Base-by-base conservation (phyloP, 2,113 vertebrate species). In the Neolamprologus tretocephalus region DNA sequence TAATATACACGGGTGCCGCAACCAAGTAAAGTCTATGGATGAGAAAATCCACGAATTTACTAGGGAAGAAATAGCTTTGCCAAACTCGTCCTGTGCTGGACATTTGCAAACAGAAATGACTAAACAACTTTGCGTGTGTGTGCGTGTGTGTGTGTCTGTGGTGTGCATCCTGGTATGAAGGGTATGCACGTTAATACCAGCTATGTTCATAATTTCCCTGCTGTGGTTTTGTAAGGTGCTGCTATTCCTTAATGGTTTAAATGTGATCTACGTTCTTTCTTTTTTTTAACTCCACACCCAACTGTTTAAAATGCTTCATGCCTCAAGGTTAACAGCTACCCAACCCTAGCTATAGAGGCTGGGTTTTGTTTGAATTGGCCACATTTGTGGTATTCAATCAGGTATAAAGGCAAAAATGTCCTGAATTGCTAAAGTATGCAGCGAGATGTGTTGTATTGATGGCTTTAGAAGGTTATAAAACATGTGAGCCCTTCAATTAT, bases 401-500 rank as follows among this genome's bases (percentile, higher is more conserved):
- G 40, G 23, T 2, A 19, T 49, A 19, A 49, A 75, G 40, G 68
- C 23, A 75, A 75, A 73, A 75, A 40, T 45, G 51, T 16, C 28
- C 35, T 55, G 19, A 84, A 83, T 3, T 73, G n/a, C 21, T 58
- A 28, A 81, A 58, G 54, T 17, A 58, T 81, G 51, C 26, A 54
- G 2, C 4, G n/a, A 37, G 31, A 80, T 40, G 23, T 75, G 9
- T 49, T 12, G 71, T 31, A 75, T 19, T 31, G 16, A 31, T 31
- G 42, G 40, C 21, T 28, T 47, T 73, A 73, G 14, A 47, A 28
- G 40, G 9, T 47, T 73, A 47, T 73, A 73, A 73, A 73, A 73
- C 40, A 73, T 47, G 40, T 73, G 14, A 73, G 68, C 68, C 68
- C 21, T 73, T 47, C 68, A 73, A 73, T 73, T 73, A 47, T 47